A percentile compares a stretch with the other conserved stretches of the same genome.
phyloP scores from a whole-genome alignment of 2,113 vertebrate genomes.

The Eupsittula cactorum region DNA sequence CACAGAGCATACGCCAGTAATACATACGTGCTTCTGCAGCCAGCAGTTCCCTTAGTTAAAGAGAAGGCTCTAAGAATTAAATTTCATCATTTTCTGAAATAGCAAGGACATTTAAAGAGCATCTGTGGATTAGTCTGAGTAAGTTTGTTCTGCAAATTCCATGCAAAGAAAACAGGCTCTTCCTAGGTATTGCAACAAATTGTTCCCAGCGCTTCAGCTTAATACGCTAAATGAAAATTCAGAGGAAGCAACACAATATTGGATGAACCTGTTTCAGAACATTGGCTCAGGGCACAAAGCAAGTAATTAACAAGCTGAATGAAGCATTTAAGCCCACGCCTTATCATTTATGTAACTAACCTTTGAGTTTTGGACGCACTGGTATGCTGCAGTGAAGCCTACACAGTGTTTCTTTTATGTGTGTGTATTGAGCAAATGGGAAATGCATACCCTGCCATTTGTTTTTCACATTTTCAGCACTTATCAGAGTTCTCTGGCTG shows the following conservation, averaged over 20 bases:
- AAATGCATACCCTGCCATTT: conserved; percentile 62
- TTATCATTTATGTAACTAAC: conserved; percentile 68
- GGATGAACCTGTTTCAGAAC: conserved; percentile 56
- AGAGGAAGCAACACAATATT: conserved; percentile 35
- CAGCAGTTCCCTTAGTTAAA: conserved; percentile 4
- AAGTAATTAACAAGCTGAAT: conserved; percentile 49
- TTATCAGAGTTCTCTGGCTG: conserved; percentile 48
- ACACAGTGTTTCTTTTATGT: conserved; percentile 71
- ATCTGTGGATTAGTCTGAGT: conserved; percentile 38
- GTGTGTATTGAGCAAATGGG: conserved; percentile 62
- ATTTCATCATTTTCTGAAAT: conserved; percentile 23
- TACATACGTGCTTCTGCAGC: neutral
- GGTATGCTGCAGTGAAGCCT: conserved; percentile 59
- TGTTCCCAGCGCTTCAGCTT: conserved; percentile 9
- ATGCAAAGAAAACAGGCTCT: conserved; percentile 19
- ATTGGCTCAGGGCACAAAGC: conserved; percentile 35
- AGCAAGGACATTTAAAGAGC: conserved; percentile 39
- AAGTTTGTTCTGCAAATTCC: conserved; percentile 29
- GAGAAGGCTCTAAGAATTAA: neutral
- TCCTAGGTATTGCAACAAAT: conserved; percentile 14
- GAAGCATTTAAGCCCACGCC: conserved; percentile 55
- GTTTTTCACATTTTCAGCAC: conserved; percentile 62
- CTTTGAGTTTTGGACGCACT: conserved; percentile 67
- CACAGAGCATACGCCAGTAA: neutral
- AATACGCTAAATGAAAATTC: neutral